A percentile compares a stretch with the other conserved stretches of the same genome.
Evolutionary conservation across 2,797 vertebrate genomes (phyloP).

Genomic region (Amniataba percoides): DNA sequence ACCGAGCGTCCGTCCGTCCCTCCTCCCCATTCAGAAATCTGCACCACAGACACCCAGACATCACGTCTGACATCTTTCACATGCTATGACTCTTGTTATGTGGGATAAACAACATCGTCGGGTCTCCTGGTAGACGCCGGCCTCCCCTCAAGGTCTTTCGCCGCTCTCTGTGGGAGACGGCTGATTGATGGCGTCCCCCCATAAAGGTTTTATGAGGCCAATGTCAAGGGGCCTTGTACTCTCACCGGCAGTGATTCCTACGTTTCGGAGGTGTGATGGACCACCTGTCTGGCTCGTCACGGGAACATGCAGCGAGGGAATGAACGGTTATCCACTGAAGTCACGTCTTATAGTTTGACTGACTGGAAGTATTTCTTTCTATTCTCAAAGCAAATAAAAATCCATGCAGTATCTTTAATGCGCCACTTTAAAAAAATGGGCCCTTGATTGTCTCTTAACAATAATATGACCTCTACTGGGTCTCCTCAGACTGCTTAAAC

Average conservation of each 20-base stretch:
- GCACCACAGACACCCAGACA: neutral
- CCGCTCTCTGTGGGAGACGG: conserved; percentile 41
- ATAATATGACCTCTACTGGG: neutral
- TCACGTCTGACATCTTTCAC: conserved; percentile 35
- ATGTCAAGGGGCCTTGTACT: conserved; percentile 68
- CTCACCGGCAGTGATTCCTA: conserved; percentile 55
- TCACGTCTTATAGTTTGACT: neutral
- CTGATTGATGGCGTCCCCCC: conserved; percentile 65
- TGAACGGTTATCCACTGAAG: conserved; percentile 11
- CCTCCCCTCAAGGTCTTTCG: conserved; percentile 63
- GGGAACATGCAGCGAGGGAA: conserved; percentile 6
- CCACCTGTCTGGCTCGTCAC: conserved; percentile 34
- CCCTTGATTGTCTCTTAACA: neutral
- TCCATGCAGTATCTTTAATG: neutral
- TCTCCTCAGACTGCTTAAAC: neutral
- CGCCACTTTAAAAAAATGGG: neutral
- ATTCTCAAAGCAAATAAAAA: conserved; percentile 18
- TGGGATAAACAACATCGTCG: conserved; percentile 48
- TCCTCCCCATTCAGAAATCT: neutral
- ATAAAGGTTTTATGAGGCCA: conserved; percentile 69
- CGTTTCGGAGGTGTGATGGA: conserved; percentile 39
- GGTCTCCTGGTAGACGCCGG: conserved; percentile 34
- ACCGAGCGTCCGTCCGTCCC: neutral
- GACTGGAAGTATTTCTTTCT: neutral
- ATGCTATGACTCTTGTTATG: conserved; percentile 49